Evolutionary conservation across 2,113 vertebrate genomes (phyloP), one percentile per base, ranked within the genome.

Genomic region (Perccottus glenii): DNA sequence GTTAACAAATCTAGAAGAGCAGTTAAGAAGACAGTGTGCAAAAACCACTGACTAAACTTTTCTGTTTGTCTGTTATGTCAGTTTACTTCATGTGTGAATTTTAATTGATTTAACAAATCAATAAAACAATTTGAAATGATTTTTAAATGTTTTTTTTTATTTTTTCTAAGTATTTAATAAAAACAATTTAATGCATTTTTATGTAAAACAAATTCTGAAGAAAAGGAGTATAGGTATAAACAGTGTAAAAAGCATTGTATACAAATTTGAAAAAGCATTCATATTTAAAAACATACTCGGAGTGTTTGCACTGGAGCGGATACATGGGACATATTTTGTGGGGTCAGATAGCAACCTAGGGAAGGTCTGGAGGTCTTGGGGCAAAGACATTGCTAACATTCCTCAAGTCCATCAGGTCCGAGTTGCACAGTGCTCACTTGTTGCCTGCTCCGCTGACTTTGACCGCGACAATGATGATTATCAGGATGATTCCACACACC

Each of bases 21-120:
- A 90, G 46, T 76, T 92, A 62, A 87, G 50, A 64, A 85, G 85
- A n/a, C 79, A 78, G 33, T 71, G 83, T 19, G 67, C 14, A 67
- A 43, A 27, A 27, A 73, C 32, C 6, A 12, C 11, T 12, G 11
- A 46, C 38, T 40, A 40, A 40, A 40, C 38, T 46, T 10, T 46
- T 2, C 12, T 14, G 3, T 46, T 11, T 46, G 12, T 11, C 12
- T 11, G n/a, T n/a, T n/a, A 46, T 46, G 2, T 46, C 38, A 27
- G 3, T 27, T 27, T 2, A 27, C 19, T 27, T 27, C 19, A 35
- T 12, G 14, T 53, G 16, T 53, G 0, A 2, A 4, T 14, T 36
- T 33, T 14, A 3, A 11, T 14, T 53, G 33, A 35, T n/a, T 53
- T 35, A 53, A 53, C 5, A 35, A 55, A 38, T 14, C 32, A 38